Evolutionary conservation across 2,113 vertebrate species (phyloP).

Genomic region (Probosciger aterrimus): DNA sequence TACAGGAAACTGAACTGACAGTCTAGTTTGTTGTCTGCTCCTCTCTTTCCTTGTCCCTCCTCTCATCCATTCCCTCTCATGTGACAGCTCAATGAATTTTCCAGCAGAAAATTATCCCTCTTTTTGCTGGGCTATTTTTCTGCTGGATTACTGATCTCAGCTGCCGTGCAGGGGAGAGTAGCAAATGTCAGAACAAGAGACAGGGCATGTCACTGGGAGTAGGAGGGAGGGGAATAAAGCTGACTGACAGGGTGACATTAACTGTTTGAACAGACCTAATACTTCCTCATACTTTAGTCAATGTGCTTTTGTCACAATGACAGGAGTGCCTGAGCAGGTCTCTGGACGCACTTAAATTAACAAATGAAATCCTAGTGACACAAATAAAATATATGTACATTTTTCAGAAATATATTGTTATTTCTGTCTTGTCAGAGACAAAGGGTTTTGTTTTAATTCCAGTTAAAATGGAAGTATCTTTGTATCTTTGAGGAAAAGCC

Average conservation of each 20-base stretch:
- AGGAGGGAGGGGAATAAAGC: neutral
- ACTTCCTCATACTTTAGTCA: neutral
- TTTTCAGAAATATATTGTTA: neutral
- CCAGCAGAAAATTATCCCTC: slow-evolving; percentile 25
- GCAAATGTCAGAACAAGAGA: neutral
- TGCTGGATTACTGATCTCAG: slow-evolving; percentile 18
- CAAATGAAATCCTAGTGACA: neutral
- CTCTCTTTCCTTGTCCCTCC: neutral
- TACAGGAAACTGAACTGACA: neutral
- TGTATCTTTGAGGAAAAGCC: neutral
- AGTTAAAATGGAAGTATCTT: neutral
- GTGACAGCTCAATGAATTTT: slow-evolving; percentile 28
- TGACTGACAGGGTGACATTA: neutral
- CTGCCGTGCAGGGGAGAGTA: neutral
- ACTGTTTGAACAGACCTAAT: neutral
- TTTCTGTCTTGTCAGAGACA: neutral
- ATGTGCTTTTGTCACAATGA: neutral
- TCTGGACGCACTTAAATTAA: neutral
- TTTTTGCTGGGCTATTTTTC: slow-evolving; percentile 32
- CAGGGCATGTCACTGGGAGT: neutral
- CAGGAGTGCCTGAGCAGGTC: neutral
- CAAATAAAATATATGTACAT: neutral
- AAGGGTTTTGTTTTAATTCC: neutral
- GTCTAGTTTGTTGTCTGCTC: neutral
- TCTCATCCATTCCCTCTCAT: neutral